phyloP scores from a whole-genome alignment of 2,113 vertebrate species.

The Stictonetta naevosa region DNA sequence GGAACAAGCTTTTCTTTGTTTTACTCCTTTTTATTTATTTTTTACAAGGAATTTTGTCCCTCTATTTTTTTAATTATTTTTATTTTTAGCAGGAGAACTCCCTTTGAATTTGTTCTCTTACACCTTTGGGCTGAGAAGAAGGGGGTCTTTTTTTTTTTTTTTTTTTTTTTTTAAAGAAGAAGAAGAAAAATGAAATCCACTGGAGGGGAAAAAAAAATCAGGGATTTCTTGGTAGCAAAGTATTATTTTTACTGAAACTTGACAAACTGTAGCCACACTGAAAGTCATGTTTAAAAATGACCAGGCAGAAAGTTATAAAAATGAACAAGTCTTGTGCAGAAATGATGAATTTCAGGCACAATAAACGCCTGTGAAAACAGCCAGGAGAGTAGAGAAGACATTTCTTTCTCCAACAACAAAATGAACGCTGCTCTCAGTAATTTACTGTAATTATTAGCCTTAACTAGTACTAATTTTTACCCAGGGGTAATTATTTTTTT shows the following conservation, averaged over 20 bases:
- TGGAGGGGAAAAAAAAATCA: not conserved
- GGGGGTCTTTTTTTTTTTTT: not conserved
- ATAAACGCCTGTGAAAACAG: not conserved
- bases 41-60: not conserved
- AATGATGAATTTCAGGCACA: conserved; percentile 26
- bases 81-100: not conserved
- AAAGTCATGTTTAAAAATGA: conserved; percentile 25
- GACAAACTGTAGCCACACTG: not conserved
- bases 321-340: conserved; percentile 2
- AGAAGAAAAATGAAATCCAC: conserved; percentile 5
- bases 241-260: not conserved
- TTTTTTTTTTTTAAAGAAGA: not conserved
- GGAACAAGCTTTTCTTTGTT: not conserved
- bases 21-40: not conserved
- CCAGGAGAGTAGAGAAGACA: not conserved
- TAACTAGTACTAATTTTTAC: conserved; percentile 23
- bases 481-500: conserved; percentile 17
- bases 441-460: not conserved
- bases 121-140: not conserved
- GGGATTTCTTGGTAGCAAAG: not conserved
- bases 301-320: conserved; percentile 15
- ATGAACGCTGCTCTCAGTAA: not conserved
- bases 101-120: conserved; percentile 33
- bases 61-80: not conserved
- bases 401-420: conserved; percentile 24